These are phyloP conservation scores for Syngnathoides biaculeatus DNA, from an alignment of 2,113 vertebrate genomes.

Conservation along the genomic window DNA sequence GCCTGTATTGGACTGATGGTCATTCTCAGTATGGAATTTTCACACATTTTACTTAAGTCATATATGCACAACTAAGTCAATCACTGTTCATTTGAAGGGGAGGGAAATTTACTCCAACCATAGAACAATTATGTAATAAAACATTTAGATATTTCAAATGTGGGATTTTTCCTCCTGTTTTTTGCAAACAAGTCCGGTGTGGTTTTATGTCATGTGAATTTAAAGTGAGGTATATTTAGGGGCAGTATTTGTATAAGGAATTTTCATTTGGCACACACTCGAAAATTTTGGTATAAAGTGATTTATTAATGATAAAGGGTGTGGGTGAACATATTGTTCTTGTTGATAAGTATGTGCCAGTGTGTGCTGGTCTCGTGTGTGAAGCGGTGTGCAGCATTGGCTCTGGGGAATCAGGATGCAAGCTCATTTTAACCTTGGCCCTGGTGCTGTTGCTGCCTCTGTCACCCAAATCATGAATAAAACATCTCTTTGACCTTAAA, in stretches of 20 bases:
- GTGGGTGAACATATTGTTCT: constrained; percentile 33
- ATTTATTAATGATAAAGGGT: constrained; percentile 30
- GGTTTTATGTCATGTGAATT: background rate
- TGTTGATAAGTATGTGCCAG: constrained; percentile 69
- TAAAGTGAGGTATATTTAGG: constrained; percentile 4
- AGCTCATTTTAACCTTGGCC: constrained; percentile 73
- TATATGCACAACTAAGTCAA: background rate
- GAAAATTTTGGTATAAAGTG: constrained; percentile 28
- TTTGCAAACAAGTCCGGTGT: background rate
- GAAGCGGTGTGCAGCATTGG: constrained; percentile 56
- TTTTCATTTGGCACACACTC: constrained; percentile 1
- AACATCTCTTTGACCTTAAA: constrained; percentile 77
- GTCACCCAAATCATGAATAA: constrained; percentile 71
- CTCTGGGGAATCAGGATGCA: constrained; percentile 57
- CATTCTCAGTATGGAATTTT: background rate
- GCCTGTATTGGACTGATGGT: background rate
- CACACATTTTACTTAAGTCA: constrained; percentile 8
- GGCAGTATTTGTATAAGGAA: constrained; percentile 2
- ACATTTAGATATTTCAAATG: background rate
- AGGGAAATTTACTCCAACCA: background rate
- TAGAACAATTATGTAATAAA: background rate
- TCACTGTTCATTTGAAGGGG: background rate
- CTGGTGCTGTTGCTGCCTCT: constrained; percentile 42
- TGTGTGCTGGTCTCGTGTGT: constrained; percentile 70
- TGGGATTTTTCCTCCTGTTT: background rate